These are phyloP conservation scores for Hydrotaea cyrtoneurina DNA, from an alignment of 2,888 invertebrate genomes.

Conservation along the genomic window DNA sequence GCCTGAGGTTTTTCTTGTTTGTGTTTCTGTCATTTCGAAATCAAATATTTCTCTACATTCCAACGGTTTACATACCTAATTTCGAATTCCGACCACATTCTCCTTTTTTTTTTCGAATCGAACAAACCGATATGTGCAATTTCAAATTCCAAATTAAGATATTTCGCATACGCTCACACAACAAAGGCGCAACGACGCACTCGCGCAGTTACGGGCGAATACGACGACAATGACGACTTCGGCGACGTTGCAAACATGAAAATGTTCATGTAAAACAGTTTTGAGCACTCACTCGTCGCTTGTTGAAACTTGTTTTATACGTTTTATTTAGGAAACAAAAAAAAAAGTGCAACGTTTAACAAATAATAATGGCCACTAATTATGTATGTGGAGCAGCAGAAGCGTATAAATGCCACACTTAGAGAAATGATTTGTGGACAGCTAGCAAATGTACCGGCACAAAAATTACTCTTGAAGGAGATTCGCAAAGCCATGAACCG, in stretches of 20 bases:
- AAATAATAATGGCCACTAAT: slow-evolving; percentile 8
- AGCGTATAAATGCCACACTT: slow-evolving; percentile 45
- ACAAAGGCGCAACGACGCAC: neutral
- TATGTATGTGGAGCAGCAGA: neutral
- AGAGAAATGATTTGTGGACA: neutral
- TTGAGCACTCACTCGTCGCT: neutral
- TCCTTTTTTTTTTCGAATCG: slow-evolving; percentile 16
- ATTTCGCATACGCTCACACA: slow-evolving; percentile 26
- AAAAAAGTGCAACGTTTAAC: slow-evolving; percentile 4
- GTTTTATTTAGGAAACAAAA: neutral
- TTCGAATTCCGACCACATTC: slow-evolving; percentile 55
- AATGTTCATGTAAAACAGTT: slow-evolving; percentile 7
- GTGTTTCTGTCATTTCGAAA: neutral
- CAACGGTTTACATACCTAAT: slow-evolving; percentile 56
- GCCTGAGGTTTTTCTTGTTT: no score
- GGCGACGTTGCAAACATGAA: neutral
- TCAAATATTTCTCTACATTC: slow-evolving; percentile 23
- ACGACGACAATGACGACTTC: neutral
- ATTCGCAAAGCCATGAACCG: no score
- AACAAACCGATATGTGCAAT: slow-evolving; percentile 33
- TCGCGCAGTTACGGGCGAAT: neutral
- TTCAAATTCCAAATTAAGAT: slow-evolving; percentile 45
- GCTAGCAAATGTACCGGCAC: neutral
- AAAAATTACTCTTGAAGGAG: no score
- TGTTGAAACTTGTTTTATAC: slow-evolving; percentile 43